Base-by-base conservation (phyloP, 2,113 vertebrate genomes). In the Burhinus bistriatus region DNA sequence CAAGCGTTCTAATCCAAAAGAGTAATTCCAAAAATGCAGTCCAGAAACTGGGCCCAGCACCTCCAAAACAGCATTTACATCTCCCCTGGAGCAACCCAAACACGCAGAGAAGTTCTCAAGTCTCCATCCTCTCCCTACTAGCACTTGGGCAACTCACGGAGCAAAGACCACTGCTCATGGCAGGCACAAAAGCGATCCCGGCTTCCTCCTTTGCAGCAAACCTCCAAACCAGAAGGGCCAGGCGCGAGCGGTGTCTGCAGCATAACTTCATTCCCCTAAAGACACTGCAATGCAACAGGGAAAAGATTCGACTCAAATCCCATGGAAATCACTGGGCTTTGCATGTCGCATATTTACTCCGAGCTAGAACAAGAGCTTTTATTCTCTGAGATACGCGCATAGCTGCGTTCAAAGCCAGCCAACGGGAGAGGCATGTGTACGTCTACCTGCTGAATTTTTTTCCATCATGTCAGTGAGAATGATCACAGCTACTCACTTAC, bases 161-260 rank as follows among this genome's bases (percentile, higher is more conserved):
- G 59, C 76, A 21, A 49, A 45, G 42, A 9, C 44, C 30, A 15
- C 30, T 0, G 0, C 12, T 34, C 26, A 8, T 0, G 5, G 49
- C 76, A 40, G 20, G 38, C 70, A 55, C 62, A 49, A 25, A 59
- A 70, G 1, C 0, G 0, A 87, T 14, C n/a, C 29, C 0, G 0
- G 52, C 32, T 57, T 51, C 66, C 42, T 87, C 45, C 81, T 45
- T 22, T 26, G 11, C 58, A 38, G 45, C 58, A 71, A 23, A 12
- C 29, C 40, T 61, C 40, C 52, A 51, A 12, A 61, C 15, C 75
- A 82, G 45, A 72, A 32, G 7, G 17, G 54, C 9, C 23, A 0
- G 0, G 40, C 5, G 6, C 2, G 2, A 80, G 22, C 1, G 2
- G 11, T 1, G 3, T 32, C 34, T 36, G 54, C n/a, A 38, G 47